Evolutionary conservation across 2,888 invertebrate genomes (phyloP).

Genomic region (Drosophila rubida): DNA sequence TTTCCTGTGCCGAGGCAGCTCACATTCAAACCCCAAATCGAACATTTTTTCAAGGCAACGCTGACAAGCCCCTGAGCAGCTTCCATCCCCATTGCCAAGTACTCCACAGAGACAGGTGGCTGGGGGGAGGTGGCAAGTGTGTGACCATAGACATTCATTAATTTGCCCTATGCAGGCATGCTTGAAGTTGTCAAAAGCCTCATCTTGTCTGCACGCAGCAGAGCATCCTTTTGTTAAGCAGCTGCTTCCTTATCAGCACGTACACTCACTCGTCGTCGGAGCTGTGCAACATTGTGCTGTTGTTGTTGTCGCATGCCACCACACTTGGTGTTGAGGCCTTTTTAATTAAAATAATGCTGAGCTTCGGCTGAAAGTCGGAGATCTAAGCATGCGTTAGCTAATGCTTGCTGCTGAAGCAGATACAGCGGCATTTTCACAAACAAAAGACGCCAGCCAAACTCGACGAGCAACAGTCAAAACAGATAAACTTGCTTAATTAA

Average conservation of each 20-base stretch:
- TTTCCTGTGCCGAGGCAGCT: background rate
- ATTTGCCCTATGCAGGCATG: conserved; percentile 16
- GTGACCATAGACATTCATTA: no score
- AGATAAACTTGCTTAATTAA: background rate
- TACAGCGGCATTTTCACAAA: background rate
- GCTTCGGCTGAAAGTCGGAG: background rate
- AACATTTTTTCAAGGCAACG: conserved; percentile 8
- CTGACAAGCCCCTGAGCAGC: conserved; percentile 2
- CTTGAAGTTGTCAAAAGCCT: background rate
- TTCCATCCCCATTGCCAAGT: background rate
- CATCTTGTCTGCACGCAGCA: background rate
- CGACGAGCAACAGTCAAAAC: background rate
- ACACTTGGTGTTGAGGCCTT: conserved; percentile 20
- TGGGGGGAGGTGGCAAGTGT: no score
- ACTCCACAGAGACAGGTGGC: no score
- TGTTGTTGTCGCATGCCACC: conserved; percentile 6
- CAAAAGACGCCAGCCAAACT: background rate
- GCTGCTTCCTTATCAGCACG: conserved; percentile 58
- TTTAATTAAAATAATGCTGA: conserved; percentile 55
- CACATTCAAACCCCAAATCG: background rate
- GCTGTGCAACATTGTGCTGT: conserved; percentile 20
- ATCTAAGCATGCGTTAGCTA: background rate
- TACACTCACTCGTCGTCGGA: conserved; percentile 34
- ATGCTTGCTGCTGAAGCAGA: background rate
- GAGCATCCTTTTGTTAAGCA: conserved; percentile 38